Evolutionary conservation across 2,113 vertebrate species (phyloP), one percentile per base, ranked within the genome.

Genomic region (Phrynocephalus versicolor): DNA sequence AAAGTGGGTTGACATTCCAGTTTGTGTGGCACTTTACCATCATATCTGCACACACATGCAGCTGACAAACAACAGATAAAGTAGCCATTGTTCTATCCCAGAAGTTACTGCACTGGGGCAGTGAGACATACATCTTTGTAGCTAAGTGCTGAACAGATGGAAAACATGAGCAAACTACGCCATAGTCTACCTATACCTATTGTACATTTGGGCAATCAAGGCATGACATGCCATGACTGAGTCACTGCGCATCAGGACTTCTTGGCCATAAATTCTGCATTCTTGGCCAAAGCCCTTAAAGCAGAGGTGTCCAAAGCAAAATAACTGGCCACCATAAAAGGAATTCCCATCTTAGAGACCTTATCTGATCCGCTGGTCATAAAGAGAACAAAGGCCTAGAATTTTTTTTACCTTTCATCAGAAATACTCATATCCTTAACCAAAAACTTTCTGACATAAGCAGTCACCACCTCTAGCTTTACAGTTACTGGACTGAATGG

Each of bases 371-470:
- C 19, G 41, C 33, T 30, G 30, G 30, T 77, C 62, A 25, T 55
- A 57, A 39, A 55, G 62, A 73, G 57, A 73, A 73, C 65, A 71
- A 45, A 73, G 30, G 39, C 39, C 6, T 37, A 79, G 51, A 19
- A 60, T 85, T 57, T 69, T 57, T 69, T 65, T 15, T 30, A 85
- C 72, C 67, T 72, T 65, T 80, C 62, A 73, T 72, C 74, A 78
- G 41, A 78, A 72, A 64, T 80, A 51, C 25, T 45, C 33, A 55
- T 85, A 51, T 19, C 27, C 45, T 67, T 37, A 85, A 62, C 71
- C 25, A 33, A 15, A 33, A 60, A 72, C 69, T 45, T 72, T 6
- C 23, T 57, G 25, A 51, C 33, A 69, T 39, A 21, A 72, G 12
- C 3, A 62, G 14, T 37, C n/a, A 37, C 33, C 39, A 55, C 25